phyloP scores from a whole-genome alignment of 1,140 invertebrate genomes.

The Drosophila nigrodunni region DNA sequence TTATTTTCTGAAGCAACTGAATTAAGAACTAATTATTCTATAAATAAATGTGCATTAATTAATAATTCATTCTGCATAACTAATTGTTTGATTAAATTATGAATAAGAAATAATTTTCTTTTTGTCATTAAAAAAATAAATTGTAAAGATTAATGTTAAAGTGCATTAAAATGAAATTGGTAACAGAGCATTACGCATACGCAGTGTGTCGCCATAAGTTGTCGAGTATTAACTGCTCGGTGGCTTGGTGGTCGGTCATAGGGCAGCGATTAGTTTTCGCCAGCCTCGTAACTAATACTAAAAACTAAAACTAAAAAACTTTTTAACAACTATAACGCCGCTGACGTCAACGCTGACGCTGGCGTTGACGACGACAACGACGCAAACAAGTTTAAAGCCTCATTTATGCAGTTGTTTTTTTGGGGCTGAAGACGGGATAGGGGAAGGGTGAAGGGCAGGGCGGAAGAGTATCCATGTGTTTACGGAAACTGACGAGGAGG shows the following conservation, averaged over 20 bases:
- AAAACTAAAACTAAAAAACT: slow-evolving; percentile 53
- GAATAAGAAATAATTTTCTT: too few species aligned
- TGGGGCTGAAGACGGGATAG: background rate
- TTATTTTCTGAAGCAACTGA: too few species aligned
- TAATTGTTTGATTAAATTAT: too few species aligned
- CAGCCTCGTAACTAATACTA: slow-evolving; percentile 45
- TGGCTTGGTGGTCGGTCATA: slow-evolving; percentile 4
- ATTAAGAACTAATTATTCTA: too few species aligned
- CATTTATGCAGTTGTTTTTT: slow-evolving; percentile 78
- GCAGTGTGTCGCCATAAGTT: slow-evolving; percentile 15
- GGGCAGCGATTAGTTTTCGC: slow-evolving; percentile 35
- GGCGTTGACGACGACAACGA: slow-evolving; percentile 17
- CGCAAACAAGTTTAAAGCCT: slow-evolving; percentile 81
- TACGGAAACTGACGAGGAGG: slow-evolving; percentile 54
- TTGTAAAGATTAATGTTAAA: too few species aligned
- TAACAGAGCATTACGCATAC: slow-evolving; percentile 31
- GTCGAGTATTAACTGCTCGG: slow-evolving; percentile 11
- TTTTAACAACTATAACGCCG: slow-evolving; percentile 19
- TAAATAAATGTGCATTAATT: too few species aligned
- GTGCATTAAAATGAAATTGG: background rate
- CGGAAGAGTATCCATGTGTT: slow-evolving; percentile 4
- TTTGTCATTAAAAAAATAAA: too few species aligned
- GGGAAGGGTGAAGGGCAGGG: background rate
- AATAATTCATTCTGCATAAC: too few species aligned
- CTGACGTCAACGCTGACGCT: background rate